phyloP scores from a whole-genome alignment of 2,797 vertebrate genomes.

The Tragopan temminckii region DNA sequence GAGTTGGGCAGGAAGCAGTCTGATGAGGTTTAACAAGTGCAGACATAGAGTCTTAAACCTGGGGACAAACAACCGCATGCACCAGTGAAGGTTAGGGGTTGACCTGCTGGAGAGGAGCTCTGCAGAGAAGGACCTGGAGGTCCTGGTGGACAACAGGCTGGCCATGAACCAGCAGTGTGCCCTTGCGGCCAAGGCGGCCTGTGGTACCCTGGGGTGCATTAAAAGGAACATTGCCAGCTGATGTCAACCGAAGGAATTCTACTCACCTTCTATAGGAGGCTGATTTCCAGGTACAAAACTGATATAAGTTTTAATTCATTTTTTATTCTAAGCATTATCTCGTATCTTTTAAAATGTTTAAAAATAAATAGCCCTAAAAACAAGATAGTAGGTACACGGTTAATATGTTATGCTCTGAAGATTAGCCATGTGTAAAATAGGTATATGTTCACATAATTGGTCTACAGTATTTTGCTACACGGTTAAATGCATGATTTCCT shows the following conservation, averaged over 20 bases:
- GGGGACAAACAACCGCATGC: too few species aligned
- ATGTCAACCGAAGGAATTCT: background rate
- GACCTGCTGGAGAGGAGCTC: too few species aligned
- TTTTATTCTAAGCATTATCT: constrained; percentile 48
- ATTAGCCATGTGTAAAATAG: constrained; percentile 79
- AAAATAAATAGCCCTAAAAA: constrained; percentile 77
- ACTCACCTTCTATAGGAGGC: background rate
- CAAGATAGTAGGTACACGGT: constrained; percentile 52
- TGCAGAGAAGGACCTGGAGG: too few species aligned
- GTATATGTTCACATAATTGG: constrained; percentile 79
- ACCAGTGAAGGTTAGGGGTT: too few species aligned
- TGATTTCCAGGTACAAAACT: constrained; percentile 43
- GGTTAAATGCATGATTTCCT: constrained; percentile 82
- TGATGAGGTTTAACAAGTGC: too few species aligned
- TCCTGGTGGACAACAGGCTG: too few species aligned
- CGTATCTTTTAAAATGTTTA: background rate
- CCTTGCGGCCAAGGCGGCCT: too few species aligned
- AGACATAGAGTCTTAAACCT: too few species aligned
- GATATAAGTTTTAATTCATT: constrained; percentile 16
- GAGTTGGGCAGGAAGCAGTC: too few species aligned
- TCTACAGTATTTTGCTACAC: constrained; percentile 78
- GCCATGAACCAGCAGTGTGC: too few species aligned
- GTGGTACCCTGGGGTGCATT: too few species aligned
- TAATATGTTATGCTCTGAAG: constrained; percentile 73
- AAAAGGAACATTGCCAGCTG: background rate